Evolutionary conservation across 2,113 vertebrate genomes (phyloP).

Genomic region (Hyla sarda): DNA sequence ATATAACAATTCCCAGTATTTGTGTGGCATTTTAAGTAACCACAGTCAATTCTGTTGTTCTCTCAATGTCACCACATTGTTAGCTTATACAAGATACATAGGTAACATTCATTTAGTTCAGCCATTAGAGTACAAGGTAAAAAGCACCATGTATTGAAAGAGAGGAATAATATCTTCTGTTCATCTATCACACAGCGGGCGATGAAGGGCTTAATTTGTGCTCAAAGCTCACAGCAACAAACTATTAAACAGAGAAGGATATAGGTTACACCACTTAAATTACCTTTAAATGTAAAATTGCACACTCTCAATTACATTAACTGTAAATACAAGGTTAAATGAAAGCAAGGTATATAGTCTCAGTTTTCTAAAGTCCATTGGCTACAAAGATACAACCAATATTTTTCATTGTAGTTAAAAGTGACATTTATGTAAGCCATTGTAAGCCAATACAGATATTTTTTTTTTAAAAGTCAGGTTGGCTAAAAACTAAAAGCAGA

Average conservation of each 20-base stretch:
- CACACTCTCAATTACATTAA: neutral
- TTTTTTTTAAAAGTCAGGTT: too few species aligned
- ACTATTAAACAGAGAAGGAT: conserved; percentile 27
- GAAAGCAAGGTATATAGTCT: neutral
- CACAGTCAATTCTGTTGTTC: conserved; percentile 61
- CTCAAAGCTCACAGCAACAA: neutral
- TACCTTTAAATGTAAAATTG: conserved; percentile 11
- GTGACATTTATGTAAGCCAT: too few species aligned
- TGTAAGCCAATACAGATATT: too few species aligned
- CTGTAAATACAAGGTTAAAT: conserved; percentile 15
- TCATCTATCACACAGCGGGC: conserved; percentile 56
- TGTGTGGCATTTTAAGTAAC: conserved; percentile 37
- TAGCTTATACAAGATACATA: conserved; percentile 59
- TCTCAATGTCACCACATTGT: conserved; percentile 60
- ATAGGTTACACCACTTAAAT: neutral
- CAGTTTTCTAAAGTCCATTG: neutral
- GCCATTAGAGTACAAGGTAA: conserved; percentile 62
- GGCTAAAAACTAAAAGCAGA: too few species aligned
- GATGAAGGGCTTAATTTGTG: neutral
- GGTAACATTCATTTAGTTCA: conserved; percentile 60
- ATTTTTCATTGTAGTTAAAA: neutral
- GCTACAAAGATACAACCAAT: neutral
- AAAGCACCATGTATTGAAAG: conserved; percentile 60
- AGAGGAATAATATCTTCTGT: conserved; percentile 56
- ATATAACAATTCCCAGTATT: neutral